Evolutionary conservation across 37 sponge, comb jelly and placozoan species (phyloP), one percentile per base, ranked within the genome.

Genomic region (Halichondria panicea): DNA sequence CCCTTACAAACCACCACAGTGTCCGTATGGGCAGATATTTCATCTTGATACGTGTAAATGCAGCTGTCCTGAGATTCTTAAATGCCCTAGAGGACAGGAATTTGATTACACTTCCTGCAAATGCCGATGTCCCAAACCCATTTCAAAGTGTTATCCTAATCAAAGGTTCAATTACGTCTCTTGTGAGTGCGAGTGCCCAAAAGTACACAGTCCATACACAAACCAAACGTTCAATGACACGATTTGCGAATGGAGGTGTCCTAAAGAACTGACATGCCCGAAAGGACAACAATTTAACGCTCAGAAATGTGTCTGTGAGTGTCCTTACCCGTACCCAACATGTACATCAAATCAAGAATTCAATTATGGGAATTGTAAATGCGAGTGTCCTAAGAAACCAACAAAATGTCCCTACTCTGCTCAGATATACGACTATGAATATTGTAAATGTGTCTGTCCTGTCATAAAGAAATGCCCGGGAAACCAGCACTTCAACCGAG

Each of bases 141-240:
- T 22, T 22, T 27, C 13, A 9, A n/a, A n/a, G 1, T 71, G 72
- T 50, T 22, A 21, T 5, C 3, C 3, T 1, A 33, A 33, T 48
- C 72, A 71, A 27, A 52, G 4, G 6, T 76, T 76, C 65, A 76
- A 76, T 30, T 52, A 13, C 22, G 2, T 18, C 6, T 63, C 77
- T 11, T 76, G 77, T 41, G 52, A 63, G 36, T 76, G 77, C 30
- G 50, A 76, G 65, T 74, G 74, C 25, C 72, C 72, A 4, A 7
- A 25, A n/a, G 39, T 19, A 6, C 35, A 28, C 6, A 21, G 35
- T 32, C 42, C 64, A 2, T 57, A 12, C 1, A 13, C 32, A 9
- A 11, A 3, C 3, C 59, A 59, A 2, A 40, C 3, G 3, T 71
- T 30, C 6, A 21, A 71, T 15, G 4, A 46, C 3, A 25, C 4